Conservation (phyloP, 2,888 invertebrate species). For the Oeneis ivallda region DNA sequence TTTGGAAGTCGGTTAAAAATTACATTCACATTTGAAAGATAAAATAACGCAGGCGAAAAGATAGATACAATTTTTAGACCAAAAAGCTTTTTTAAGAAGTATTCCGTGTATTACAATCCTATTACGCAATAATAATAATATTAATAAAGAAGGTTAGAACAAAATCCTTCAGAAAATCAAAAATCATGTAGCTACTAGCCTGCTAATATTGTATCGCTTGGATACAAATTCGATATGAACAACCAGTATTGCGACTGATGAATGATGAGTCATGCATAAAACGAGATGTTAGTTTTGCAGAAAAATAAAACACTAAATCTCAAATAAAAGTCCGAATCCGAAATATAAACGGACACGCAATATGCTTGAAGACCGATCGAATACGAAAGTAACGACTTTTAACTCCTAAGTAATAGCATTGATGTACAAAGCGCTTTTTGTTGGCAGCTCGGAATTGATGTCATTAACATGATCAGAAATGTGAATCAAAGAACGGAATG, state of each 20-base stretch:
- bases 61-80: not conserved
- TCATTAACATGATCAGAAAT: slow-evolving; percentile 18
- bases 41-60: too few species aligned
- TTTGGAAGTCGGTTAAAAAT: too few species aligned
- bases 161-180: not conserved
- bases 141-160: not conserved
- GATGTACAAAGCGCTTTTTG: slow-evolving; percentile 21
- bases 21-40: too few species aligned
- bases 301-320: slow-evolving; percentile 19
- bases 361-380: slow-evolving; percentile 11
- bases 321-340: slow-evolving; percentile 17
- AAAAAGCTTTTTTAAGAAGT: not conserved
- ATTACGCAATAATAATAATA: not conserved
- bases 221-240: slow-evolving; percentile 23
- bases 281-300: slow-evolving; percentile 21
- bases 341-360: slow-evolving; percentile 16
- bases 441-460: not conserved
- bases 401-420: slow-evolving; percentile 1
- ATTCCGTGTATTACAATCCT: not conserved
- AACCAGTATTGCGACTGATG: not conserved
- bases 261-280: slow-evolving; percentile 12
- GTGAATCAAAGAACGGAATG: slow-evolving; percentile 8
- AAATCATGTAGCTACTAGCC: not conserved
- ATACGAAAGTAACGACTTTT: slow-evolving; percentile 18
- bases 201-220: slow-evolving; percentile 25